Evolutionary conservation across 2,113 vertebrate species (phyloP).

Genomic region (Gadus macrocephalus): DNA sequence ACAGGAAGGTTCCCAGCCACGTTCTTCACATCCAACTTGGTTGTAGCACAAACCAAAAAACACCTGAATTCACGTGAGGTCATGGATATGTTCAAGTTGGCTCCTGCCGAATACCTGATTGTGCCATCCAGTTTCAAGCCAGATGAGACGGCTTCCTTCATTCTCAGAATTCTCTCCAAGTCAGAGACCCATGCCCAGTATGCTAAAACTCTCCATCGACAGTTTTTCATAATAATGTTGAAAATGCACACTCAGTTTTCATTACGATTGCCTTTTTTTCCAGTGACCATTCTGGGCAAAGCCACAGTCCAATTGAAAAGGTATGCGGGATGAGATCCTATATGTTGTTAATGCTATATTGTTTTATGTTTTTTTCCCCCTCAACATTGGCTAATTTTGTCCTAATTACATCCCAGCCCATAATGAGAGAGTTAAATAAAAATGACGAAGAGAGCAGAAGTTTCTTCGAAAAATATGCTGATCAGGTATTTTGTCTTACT

Average conservation of each 20-base stretch:
- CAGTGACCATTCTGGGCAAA: constrained; percentile 50
- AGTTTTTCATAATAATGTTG: not conserved
- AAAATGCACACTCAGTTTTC: not conserved
- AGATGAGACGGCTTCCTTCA: constrained; percentile 54
- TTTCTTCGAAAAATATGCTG: constrained; percentile 51
- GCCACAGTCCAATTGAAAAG: constrained; percentile 2
- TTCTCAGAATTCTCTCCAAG: constrained; percentile 61
- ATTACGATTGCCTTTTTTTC: not conserved
- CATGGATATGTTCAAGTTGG: constrained; percentile 48
- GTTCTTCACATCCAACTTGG: constrained; percentile 45
- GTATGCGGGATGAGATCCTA: constrained; percentile 12
- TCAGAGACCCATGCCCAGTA: constrained; percentile 45
- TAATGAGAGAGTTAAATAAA: not conserved
- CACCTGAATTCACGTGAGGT: constrained; percentile 53
- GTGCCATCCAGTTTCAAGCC: constrained; percentile 56
- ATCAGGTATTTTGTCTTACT: constrained; percentile 49
- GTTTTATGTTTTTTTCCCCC: not conserved
- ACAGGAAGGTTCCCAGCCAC: constrained; percentile 52
- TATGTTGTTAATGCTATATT: not conserved
- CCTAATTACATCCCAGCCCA: constrained; percentile 10
- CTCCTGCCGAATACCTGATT: constrained; percentile 62
- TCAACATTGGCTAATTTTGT: not conserved
- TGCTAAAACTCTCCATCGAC: constrained; percentile 1
- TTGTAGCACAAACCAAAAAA: constrained; percentile 28
- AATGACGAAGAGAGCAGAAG: constrained; percentile 16